Percentiles rank a stretch among this genome's conserved stretches.
Conservation (phyloP, 2,888 invertebrate genomes). For the Polydrusus pterygomalis region DNA sequence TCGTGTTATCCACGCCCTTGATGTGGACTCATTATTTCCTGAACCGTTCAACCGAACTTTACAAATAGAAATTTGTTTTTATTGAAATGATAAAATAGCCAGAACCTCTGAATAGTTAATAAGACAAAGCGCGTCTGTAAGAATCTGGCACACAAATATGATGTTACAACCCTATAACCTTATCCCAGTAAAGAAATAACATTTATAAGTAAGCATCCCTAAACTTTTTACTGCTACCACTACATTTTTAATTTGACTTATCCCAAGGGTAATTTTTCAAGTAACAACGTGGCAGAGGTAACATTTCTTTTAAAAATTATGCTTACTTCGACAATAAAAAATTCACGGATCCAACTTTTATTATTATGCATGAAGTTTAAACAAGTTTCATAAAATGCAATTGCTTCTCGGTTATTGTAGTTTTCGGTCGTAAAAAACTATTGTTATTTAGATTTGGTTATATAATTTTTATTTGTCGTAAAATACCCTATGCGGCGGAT, state of each 20-base stretch:
- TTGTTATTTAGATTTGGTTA: slow-evolving; percentile 17
- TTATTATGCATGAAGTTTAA: slow-evolving; percentile 37
- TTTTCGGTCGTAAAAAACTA: slow-evolving; percentile 29
- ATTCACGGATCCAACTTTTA: slow-evolving; percentile 28
- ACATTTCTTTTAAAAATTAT: slow-evolving; percentile 7
- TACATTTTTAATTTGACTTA: slow-evolving; percentile 7
- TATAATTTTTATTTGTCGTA: slow-evolving; percentile 25
- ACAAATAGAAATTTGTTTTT: too few relatives aligned
- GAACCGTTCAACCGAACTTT: too few relatives aligned
- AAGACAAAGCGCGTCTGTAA: too few relatives aligned
- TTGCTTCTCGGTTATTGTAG: slow-evolving; percentile 24
- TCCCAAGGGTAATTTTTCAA: slow-evolving; percentile 13
- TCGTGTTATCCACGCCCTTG: too few relatives aligned
- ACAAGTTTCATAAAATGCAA: slow-evolving; percentile 29
- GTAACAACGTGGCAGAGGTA: slow-evolving; percentile 1
- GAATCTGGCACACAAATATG: too few relatives aligned
- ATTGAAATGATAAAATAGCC: too few relatives aligned
- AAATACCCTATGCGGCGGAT: neutral
- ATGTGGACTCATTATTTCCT: too few relatives aligned
- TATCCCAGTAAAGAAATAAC: neutral
- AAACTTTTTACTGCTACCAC: neutral
- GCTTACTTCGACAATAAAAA: slow-evolving; percentile 19
- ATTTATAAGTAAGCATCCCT: neutral
- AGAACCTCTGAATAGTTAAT: too few relatives aligned
- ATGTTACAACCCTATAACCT: neutral